Percentiles rank a stretch among this genome's conserved stretches.
Evolutionary conservation across 2,797 vertebrate species (phyloP).

Genomic region (Platalea minor): DNA sequence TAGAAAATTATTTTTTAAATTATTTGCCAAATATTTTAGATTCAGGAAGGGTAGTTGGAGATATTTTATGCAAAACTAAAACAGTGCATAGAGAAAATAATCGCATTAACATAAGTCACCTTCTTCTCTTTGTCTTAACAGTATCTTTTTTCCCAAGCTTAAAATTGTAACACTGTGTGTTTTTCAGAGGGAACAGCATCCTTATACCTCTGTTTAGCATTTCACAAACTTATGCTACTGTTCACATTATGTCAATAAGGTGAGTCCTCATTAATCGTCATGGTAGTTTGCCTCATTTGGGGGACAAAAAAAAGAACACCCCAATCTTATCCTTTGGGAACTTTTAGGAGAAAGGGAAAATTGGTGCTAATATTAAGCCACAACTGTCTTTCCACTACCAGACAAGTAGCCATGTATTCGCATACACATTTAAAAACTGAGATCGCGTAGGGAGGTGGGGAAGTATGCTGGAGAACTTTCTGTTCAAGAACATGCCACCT

Average conservation of each 20-base stretch:
- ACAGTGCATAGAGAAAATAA: neutral
- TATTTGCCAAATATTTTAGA: neutral
- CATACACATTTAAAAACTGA: slow-evolving; percentile 22
- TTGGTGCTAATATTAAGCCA: neutral
- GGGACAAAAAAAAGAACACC: fast-evolving
- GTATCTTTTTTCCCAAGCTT: neutral
- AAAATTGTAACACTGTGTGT: neutral
- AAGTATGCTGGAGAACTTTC: slow-evolving; percentile 49
- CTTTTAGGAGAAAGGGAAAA: neutral
- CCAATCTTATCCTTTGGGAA: neutral
- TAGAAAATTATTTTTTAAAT: neutral
- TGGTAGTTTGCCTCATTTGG: neutral
- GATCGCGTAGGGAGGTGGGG: slow-evolving; percentile 36
- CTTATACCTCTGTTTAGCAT: neutral
- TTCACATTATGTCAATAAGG: neutral
- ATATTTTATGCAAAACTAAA: neutral
- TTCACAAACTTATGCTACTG: neutral
- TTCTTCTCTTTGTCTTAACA: neutral
- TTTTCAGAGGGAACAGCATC: neutral
- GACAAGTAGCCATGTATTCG: neutral
- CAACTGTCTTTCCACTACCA: neutral
- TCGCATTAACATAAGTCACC: neutral
- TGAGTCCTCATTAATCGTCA: neutral
- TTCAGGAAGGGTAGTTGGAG: neutral
- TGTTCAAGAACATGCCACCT: slow-evolving; percentile 63